Conservation (phyloP, 2,113 vertebrate genomes). For the Tetrao urogallus region DNA sequence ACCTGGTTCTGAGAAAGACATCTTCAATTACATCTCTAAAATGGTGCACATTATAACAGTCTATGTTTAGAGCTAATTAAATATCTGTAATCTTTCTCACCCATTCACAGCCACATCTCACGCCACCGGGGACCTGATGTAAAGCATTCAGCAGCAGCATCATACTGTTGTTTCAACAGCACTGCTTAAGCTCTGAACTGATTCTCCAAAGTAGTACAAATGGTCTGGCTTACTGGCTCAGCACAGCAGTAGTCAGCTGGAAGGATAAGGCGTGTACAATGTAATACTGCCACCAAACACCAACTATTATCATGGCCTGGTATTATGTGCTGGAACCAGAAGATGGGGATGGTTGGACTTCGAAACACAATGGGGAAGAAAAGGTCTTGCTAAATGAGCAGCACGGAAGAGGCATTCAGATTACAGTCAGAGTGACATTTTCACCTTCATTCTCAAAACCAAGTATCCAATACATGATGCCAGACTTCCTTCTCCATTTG, state of each 20-base stretch:
- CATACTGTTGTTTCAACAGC: not conserved
- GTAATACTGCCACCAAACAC: not conserved
- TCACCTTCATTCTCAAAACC: not conserved
- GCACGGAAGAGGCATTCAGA: not conserved
- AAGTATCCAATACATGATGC: not conserved
- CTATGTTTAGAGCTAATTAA: not conserved
- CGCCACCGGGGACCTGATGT: not conserved
- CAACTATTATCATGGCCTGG: not conserved
- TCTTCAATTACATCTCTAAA: not conserved
- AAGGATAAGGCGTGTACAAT: not conserved
- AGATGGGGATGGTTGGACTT: not conserved
- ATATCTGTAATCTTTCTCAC: not conserved
- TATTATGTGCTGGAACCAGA: not conserved
- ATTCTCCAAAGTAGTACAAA: not conserved
- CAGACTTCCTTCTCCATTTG: not conserved
- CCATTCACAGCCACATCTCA: not conserved
- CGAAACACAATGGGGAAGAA: not conserved
- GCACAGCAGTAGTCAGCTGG: accelerated
- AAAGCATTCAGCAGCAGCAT: not conserved
- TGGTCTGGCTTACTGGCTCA: not conserved
- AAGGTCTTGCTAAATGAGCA: not conserved
- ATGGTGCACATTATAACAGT: accelerated
- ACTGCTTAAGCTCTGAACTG: not conserved
- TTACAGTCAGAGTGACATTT: not conserved
- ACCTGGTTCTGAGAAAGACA: not conserved